phyloP scores from a whole-genome alignment of 2,888 invertebrate species.

The Eubasilissa splendida region DNA sequence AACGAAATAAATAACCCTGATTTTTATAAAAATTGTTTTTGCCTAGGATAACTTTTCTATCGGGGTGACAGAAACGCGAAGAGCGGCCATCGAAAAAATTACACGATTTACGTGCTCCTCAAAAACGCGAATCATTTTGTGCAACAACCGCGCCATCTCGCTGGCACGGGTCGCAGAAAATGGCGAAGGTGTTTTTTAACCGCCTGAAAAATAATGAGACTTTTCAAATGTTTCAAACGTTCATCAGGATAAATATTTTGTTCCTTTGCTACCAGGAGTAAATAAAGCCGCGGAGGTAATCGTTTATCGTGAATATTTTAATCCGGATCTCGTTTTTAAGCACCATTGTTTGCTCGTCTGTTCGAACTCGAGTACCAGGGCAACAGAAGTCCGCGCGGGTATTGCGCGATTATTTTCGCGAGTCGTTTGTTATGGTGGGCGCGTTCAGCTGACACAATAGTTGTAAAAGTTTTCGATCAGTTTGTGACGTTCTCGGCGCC shows the following conservation, averaged over 20 bases:
- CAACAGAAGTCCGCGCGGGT: slow-evolving; percentile 26
- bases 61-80: slow-evolving; percentile 7
- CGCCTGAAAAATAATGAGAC: background rate
- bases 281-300: slow-evolving; percentile 1
- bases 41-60: no score
- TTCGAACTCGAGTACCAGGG: slow-evolving; percentile 33
- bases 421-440: background rate
- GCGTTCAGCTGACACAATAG: no score
- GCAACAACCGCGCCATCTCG: background rate
- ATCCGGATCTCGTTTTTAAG: slow-evolving; percentile 13
- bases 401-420: slow-evolving; percentile 40
- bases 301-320: background rate
- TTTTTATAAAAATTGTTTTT: no score
- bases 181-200: background rate
- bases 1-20: no score
- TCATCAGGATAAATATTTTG: slow-evolving; percentile 33
- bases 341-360: slow-evolving; percentile 11
- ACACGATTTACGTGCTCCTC: background rate
- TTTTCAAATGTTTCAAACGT: slow-evolving; percentile 28
- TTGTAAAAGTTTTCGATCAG: no score
- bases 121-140: background rate
- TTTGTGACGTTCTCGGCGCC: no score
- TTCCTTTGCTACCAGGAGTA: slow-evolving; percentile 22
- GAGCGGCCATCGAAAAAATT: background rate
- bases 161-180: slow-evolving; percentile 1